Base-by-base conservation (phyloP, 2,888 invertebrate genomes). In the Atrina japonica region DNA sequence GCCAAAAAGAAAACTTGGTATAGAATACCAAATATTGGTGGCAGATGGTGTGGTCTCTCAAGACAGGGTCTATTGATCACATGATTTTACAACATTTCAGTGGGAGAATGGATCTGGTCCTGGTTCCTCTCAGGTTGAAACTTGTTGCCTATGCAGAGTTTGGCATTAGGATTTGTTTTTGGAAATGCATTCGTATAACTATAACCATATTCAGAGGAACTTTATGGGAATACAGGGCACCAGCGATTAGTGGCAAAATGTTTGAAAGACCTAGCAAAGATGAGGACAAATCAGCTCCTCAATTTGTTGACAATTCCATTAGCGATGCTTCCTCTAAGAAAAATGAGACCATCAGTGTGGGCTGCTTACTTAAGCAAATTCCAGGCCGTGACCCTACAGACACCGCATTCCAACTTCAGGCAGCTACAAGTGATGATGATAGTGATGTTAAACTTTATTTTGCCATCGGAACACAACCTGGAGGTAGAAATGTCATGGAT, bases 361-460 rank as follows among this genome's bases (percentile, higher is more conserved):
- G 75, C 5, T 82, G 82, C 43, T 53, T 63, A 16, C 72, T 82
- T 0, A 60, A 70, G 3, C 82, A 82, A 47, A 59, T 81, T 40
- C 35, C 55, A 6, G 75, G 71, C 11, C 66, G 79, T 30, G 66
- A 74, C 11, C 73, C 73, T 18, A 69, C 70, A 25, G 77, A 79
- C 58, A 55, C 80, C 7, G 80, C 78, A 9, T 82, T 79, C 47
- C 56, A 59, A 2, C 27, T 82, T 14, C 78, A 79, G 52, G 70
- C 78, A 67, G 56, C 74, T 35, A 77, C 79, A 9, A 55, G 71
- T 18, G 80, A 81, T 63, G 76, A 77, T 16, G 70, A 64, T 23
- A 81, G 79, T 60, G 76, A 77, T 5, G 60, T 77, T 0, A 77
- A 75, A 18, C 25, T 80, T 21, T 77, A 73, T 40, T 82, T 80